Evolutionary conservation across 2,888 invertebrate genomes (phyloP), one percentile per base, ranked within the genome.

Genomic region (Campoplex capitator): DNA sequence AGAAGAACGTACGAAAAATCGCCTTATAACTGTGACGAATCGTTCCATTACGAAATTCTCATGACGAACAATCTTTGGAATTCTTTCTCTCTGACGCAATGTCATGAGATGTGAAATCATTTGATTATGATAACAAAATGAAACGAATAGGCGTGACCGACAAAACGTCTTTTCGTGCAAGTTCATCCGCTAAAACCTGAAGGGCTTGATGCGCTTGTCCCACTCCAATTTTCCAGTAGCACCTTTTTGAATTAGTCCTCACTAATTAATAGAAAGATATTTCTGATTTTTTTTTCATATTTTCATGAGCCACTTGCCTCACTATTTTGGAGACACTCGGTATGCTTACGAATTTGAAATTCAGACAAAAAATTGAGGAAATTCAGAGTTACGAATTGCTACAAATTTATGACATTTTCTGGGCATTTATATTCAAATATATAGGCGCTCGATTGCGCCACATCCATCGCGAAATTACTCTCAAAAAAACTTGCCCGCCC

Each of bases 391-490:
- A 56, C 2, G 7, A 54, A 13, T 8, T 16, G 51, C 23, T 6
- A 56, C 3, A 23, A 58, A 58, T 58, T 28, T 58, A 58, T 23
- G 23, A 23, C 23, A 23, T 28, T 11, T 58, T 7, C 3, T 7
- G 9, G 9, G 7, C 28, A 58, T 28, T 58, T 58, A 28, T 56
- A 23, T 56, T 23, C 23, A 23, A 9, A 45, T 45, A 45, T 2
- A 38, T 3, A 23, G 23, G 23, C 23, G 23, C n/a, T 11, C 6
- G 11, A 13, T 70, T 70, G 13, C 28, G 6, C 48, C 28, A 28
- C 48, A 45, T 32, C 23, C 45, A 79, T 11, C 45, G 70, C 42
- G 58, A 79, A 71, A 79, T 71, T n/a, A 32, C 48, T 45, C 73
- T 23, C 23, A 23, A 54, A 73, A 65, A 42, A 67, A 74, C 32